phyloP scores from a whole-genome alignment of 2,797 vertebrate genomes.

The Pseudomugil tenellus region DNA sequence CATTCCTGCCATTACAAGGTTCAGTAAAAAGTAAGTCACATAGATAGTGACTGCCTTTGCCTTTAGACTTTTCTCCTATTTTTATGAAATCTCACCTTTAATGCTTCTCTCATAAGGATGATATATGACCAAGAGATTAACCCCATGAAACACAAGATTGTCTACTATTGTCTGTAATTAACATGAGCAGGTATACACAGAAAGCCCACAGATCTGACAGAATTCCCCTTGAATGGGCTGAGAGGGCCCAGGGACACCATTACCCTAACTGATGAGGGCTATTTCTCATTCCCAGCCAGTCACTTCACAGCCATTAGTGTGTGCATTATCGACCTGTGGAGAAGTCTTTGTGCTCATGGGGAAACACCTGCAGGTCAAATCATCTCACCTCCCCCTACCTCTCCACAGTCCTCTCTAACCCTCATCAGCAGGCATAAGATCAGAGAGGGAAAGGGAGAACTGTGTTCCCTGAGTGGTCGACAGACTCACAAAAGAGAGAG shows the following conservation, averaged over 20 bases:
- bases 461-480: constrained; percentile 43
- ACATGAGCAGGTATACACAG: constrained; percentile 77
- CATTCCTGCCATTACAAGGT: constrained; percentile 30
- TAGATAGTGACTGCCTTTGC: constrained; percentile 30
- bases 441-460: constrained; percentile 54
- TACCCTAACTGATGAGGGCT: constrained; percentile 85
- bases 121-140: constrained; percentile 60
- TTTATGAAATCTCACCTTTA: constrained; percentile 57
- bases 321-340: constrained; percentile 82
- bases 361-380: constrained; percentile 82
- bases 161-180: constrained; percentile 77
- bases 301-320: constrained; percentile 82
- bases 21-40: constrained; percentile 50
- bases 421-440: constrained; percentile 79
- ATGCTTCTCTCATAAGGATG: constrained; percentile 64
- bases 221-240: constrained; percentile 76
- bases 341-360: constrained; percentile 76
- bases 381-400: constrained; percentile 53
- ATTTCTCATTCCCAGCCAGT: constrained; percentile 81
- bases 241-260: constrained; percentile 82
- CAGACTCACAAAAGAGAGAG: constrained; percentile 40
- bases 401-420: constrained; percentile 58
- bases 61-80: constrained; percentile 43
- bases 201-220: constrained; percentile 75
- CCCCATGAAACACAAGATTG: constrained; percentile 70